phyloP scores from a whole-genome alignment of 2,797 vertebrate genomes.

The Cyclura pinguis region DNA sequence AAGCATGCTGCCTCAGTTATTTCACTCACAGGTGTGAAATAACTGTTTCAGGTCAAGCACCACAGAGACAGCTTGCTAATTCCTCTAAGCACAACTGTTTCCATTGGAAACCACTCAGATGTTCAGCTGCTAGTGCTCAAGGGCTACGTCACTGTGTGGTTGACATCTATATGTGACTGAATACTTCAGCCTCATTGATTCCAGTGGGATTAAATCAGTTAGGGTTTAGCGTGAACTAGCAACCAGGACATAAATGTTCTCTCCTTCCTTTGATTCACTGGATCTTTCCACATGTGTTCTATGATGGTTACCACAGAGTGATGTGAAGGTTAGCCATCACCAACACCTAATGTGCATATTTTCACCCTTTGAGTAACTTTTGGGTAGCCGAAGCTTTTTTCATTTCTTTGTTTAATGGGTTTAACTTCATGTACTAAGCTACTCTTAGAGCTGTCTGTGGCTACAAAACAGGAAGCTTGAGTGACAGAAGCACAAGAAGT shows the following conservation, averaged over 20 bases:
- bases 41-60: not conserved
- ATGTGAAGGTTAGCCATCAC: not conserved
- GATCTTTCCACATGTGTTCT: not conserved
- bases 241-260: not conserved
- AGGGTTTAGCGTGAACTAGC: not conserved
- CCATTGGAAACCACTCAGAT: not conserved
- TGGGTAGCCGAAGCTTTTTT: not conserved
- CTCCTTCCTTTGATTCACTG: not conserved
- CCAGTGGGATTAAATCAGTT: not conserved
- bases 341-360: too few relatives aligned
- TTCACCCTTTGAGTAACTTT: not conserved
- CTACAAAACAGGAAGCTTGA: slow-evolving; percentile 79
- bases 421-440: slow-evolving; percentile 51
- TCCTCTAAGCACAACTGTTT: not conserved
- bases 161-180: not conserved
- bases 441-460: slow-evolving; percentile 61
- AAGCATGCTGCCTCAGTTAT: not conserved
- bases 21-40: not conserved
- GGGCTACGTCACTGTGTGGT: not conserved
- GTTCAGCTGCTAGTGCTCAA: not conserved
- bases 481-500: slow-evolving; percentile 56
- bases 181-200: not conserved
- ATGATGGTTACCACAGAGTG: not conserved
- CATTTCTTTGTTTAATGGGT: not conserved
- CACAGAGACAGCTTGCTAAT: not conserved